These are phyloP conservation scores for Emydoidea blandingii DNA, from an alignment of 2,797 vertebrate genomes.

Conservation along the genomic window DNA sequence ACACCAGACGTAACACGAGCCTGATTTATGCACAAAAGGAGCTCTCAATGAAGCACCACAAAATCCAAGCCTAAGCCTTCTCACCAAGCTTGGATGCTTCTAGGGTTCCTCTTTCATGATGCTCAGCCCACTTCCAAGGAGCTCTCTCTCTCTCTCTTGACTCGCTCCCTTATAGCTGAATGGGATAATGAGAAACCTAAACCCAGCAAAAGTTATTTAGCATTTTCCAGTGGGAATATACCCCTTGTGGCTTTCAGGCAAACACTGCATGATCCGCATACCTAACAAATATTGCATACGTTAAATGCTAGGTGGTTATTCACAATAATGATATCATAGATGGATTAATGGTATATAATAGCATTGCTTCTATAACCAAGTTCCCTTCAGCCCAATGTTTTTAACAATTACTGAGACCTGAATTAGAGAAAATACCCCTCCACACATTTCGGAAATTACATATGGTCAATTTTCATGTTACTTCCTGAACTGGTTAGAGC, in stretches of 20 bases:
- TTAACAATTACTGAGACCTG: background rate
- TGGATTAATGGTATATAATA: background rate
- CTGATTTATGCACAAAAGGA: no score
- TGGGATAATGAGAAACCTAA: accelerated
- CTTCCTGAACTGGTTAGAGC: background rate
- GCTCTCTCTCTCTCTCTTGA: background rate
- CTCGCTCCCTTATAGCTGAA: accelerated
- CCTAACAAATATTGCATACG: background rate
- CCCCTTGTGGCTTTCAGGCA: background rate
- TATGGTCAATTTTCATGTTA: background rate
- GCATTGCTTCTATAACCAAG: background rate
- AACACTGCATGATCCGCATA: background rate
- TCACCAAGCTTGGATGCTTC: background rate
- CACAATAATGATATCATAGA: background rate
- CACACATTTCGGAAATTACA: background rate
- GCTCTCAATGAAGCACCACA: no score
- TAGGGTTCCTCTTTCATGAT: background rate
- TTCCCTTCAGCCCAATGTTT: background rate
- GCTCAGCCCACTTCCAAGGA: accelerated
- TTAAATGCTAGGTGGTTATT: background rate
- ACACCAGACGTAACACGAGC: no score
- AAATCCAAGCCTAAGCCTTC: no score
- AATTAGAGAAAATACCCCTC: background rate
- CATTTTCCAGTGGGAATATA: background rate
- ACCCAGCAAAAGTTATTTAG: background rate